Evolutionary conservation across 2,113 vertebrate species (phyloP).

Genomic region (Microtus richardsoni): DNA sequence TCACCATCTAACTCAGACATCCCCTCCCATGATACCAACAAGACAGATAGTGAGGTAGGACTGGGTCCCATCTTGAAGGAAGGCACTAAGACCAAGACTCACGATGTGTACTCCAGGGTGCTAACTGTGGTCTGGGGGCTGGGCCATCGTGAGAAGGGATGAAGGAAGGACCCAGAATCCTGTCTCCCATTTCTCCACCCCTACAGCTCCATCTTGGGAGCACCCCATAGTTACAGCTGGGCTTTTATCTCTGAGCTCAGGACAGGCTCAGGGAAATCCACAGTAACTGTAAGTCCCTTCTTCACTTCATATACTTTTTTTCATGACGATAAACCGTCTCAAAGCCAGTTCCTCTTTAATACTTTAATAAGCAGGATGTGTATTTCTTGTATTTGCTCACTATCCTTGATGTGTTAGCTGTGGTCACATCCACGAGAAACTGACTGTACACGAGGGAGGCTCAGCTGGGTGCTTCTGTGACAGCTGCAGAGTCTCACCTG

Average conservation of each 20-base stretch:
- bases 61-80: not conserved
- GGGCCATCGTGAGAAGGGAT: not conserved
- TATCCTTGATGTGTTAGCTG: not conserved
- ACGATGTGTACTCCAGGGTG: not conserved
- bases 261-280: not conserved
- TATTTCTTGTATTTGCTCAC: not conserved
- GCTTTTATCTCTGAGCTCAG: not conserved
- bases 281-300: not conserved
- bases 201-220: not conserved
- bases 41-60: not conserved
- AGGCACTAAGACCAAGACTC: not conserved
- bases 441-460: not conserved
- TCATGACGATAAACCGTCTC: not conserved
- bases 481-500: not conserved
- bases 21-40: not conserved
- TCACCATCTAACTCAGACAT: not conserved
- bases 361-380: not conserved
- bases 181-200: not conserved
- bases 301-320: not conserved
- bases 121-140: not conserved
- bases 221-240: not conserved
- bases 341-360: conserved; percentile 35
- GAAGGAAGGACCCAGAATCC: not conserved
- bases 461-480: not conserved
- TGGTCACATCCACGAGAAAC: not conserved